Evolutionary conservation across 2,797 vertebrate genomes (phyloP).

Genomic region (Sphenodon punctatus): DNA sequence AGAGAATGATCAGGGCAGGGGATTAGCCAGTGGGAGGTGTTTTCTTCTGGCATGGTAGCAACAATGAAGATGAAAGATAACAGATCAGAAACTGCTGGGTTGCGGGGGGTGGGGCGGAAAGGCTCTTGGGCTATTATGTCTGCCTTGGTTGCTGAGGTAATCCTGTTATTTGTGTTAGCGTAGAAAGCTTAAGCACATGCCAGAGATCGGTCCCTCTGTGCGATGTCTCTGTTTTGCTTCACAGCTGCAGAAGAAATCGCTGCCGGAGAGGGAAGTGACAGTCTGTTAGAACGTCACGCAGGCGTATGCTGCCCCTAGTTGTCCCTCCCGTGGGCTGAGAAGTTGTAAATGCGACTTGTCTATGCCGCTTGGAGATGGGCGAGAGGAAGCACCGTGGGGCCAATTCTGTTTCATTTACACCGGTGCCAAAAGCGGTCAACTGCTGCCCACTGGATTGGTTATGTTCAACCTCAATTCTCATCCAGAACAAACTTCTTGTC

Average conservation of each 20-base stretch:
- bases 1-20: not conserved
- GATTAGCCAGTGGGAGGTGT: not conserved
- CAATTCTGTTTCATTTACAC: not conserved
- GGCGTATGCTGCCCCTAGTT: fast-evolving
- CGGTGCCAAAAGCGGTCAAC: too few relatives aligned
- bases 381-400: too few relatives aligned
- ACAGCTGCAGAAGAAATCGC: conserved; percentile 1
- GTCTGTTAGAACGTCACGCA: fast-evolving
- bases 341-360: fast-evolving
- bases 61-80: not conserved
- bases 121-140: not conserved
- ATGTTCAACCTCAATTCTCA: too few relatives aligned
- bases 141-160: not conserved
- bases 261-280: fast-evolving
- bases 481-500: too few relatives aligned
- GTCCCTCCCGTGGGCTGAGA: not conserved
- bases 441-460: too few relatives aligned
- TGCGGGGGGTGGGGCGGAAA: too few relatives aligned
- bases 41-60: not conserved
- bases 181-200: not conserved
- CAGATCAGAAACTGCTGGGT: not conserved
- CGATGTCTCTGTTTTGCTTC: not conserved
- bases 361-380: too few relatives aligned
- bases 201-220: not conserved
- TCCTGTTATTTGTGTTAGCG: not conserved